Base-by-base conservation (phyloP, 2,888 invertebrate genomes). In the Lepeophtheirus nordmannii region DNA sequence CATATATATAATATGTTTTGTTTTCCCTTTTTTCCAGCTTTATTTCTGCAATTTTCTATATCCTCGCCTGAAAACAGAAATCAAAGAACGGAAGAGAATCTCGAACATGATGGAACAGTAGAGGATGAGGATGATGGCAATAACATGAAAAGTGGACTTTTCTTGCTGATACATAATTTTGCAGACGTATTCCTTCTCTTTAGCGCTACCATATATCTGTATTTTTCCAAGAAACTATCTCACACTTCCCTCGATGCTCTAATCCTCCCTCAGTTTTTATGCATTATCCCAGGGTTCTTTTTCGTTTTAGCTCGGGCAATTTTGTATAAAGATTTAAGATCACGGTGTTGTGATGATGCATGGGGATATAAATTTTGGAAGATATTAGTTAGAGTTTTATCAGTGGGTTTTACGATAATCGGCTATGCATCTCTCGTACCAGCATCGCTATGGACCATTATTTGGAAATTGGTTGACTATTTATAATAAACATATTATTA, bases 81-180 rank as follows among this genome's bases (percentile, higher is more conserved):
- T 30, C 30, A 30, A 30, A 30, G 30, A 30, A 2, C 30, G 30
- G 30, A 30, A 30, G 30, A 30, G 30, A 30, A 30, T 30, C 30
- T 30, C 30, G 30, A 30, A 30, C 2, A 30, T 30, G 30, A 30
- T 30, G 30, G 30, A 30, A 30, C 30, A 30, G 30, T 7, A 30
- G 30, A 30, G 2, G 7, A 30, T 30, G 57, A 57, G 20, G n/a
- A 57, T 57, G n/a, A 57, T 30, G 30, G 30, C 7, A 17, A 8
- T 2, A 46, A 56, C 11, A 63, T 63, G 63, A 63, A n/a, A 37
- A 63, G 63, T 17, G 63, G 63, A 8, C 20, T 56, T 1, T 63
- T 63, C 30, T 37, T 63, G 9, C 20, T 63, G 10, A 23, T 56
- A n/a, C 56, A 63, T 23, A 63, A 41, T 17, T 22, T 63, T 12